phyloP scores from a whole-genome alignment of 2,797 vertebrate species.

The Hippopotamyrus pictus region DNA sequence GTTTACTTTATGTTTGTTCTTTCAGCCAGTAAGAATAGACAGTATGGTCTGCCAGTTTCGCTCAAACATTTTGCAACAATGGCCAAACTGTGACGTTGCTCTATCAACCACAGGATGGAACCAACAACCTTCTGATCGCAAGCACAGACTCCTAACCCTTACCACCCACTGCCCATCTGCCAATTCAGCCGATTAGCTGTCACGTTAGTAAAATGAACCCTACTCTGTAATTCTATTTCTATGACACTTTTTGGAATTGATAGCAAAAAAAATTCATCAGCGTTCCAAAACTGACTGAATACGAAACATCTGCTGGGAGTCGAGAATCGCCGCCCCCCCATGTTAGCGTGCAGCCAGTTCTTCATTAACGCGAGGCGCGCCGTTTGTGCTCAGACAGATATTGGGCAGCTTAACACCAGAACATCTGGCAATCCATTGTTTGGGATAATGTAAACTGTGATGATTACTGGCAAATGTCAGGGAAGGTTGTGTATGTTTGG shows the following conservation, averaged over 20 bases:
- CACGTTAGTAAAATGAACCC: neutral
- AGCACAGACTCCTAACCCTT: neutral
- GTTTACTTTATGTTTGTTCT: neutral
- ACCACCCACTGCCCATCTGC: neutral
- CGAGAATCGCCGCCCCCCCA: constrained; percentile 26
- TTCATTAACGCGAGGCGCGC: constrained; percentile 40
- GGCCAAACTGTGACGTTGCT: neutral
- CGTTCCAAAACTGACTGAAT: neutral
- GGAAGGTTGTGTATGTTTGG: neutral
- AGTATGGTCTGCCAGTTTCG: neutral
- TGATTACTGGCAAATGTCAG: constrained; percentile 40
- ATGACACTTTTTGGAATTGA: neutral
- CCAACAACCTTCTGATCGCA: neutral
- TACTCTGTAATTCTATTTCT: neutral
- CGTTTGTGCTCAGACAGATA: constrained; percentile 44
- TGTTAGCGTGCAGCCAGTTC: constrained; percentile 32
- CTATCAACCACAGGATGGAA: neutral
- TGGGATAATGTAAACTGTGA: constrained; percentile 37
- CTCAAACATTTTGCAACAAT: neutral
- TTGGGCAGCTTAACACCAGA: constrained; percentile 50
- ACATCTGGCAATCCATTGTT: constrained; percentile 48
- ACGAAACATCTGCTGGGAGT: neutral
- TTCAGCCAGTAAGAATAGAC: neutral
- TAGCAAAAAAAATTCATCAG: neutral
- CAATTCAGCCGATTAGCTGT: neutral